These are phyloP conservation scores for Polietes domitor DNA, from an alignment of 2,888 invertebrate genomes.

Conservation along the genomic window DNA sequence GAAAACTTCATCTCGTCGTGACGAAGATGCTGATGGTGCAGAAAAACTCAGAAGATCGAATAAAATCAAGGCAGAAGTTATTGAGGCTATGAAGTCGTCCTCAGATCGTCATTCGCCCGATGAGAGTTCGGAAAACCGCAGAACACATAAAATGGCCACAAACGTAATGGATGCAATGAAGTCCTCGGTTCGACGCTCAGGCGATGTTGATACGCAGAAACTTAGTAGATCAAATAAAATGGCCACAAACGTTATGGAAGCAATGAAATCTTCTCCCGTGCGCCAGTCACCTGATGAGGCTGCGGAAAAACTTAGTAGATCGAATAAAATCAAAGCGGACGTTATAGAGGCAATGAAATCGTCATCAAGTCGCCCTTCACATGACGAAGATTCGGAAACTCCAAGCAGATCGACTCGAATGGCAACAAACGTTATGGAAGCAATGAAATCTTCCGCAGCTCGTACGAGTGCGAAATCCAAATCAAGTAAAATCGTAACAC, in stretches of 20 bases:
- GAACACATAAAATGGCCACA: neutral
- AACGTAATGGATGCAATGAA: neutral
- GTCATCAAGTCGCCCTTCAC: neutral
- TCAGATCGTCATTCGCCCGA: neutral
- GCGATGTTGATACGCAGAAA: neutral
- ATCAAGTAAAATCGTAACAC: neutral
- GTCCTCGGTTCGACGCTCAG: neutral
- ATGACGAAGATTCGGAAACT: neutral
- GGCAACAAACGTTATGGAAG: conserved; percentile 15
- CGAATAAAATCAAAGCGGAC: neutral
- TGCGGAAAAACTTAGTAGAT: neutral
- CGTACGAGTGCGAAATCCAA: neutral
- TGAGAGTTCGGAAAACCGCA: neutral
- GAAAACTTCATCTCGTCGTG: too few relatives aligned
- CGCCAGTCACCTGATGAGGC: neutral
- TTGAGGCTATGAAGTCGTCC: conserved; percentile 6
- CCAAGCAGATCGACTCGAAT: neutral
- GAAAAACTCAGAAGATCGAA: neutral
- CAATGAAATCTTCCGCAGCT: neutral
- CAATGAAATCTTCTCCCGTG: neutral
- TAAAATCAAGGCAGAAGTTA: neutral
- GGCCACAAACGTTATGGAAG: neutral
- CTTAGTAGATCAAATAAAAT: neutral
- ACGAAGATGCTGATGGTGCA: neutral
- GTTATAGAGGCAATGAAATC: conserved; percentile 18